These are phyloP conservation scores for Paracyclopina nana DNA, from an alignment of 1,140 invertebrate species.

Conservation along the genomic window DNA sequence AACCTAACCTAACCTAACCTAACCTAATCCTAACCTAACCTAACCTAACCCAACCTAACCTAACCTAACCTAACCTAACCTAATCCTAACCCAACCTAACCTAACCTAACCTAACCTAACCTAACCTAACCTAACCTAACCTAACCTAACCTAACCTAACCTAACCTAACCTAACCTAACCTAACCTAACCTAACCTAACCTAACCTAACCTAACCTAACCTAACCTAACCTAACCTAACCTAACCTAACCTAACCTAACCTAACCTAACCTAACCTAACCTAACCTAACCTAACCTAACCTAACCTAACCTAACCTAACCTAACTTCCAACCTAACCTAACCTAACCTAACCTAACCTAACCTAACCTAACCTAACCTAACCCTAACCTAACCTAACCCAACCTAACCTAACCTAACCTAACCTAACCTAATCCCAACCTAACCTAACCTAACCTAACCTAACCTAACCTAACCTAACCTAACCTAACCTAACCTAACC, in stretches of 20 bases:
- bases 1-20: no score
- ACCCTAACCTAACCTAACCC: no score
- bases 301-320: constrained; percentile 20
- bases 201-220: constrained; percentile 20
- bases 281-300: constrained; percentile 20
- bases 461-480: constrained; percentile 20
- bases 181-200: constrained; percentile 21
- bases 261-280: constrained; percentile 18
- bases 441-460: constrained; percentile 20
- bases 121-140: constrained; percentile 17
- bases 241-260: constrained; percentile 19
- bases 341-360: constrained; percentile 20
- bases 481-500: constrained; percentile 20
- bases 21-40: no score
- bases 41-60: constrained; percentile 19
- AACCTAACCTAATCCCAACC: constrained; percentile 20
- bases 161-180: constrained; percentile 20
- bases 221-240: constrained; percentile 19
- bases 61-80: constrained; percentile 19
- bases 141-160: no score
- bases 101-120: no score
- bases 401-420: constrained; percentile 20
- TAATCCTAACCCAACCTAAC: no score
- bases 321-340: no score
- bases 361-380: constrained; percentile 19